These are phyloP conservation scores for Lycia hirtaria DNA, from an alignment of 2,888 invertebrate genomes.

Conservation along the genomic window DNA sequence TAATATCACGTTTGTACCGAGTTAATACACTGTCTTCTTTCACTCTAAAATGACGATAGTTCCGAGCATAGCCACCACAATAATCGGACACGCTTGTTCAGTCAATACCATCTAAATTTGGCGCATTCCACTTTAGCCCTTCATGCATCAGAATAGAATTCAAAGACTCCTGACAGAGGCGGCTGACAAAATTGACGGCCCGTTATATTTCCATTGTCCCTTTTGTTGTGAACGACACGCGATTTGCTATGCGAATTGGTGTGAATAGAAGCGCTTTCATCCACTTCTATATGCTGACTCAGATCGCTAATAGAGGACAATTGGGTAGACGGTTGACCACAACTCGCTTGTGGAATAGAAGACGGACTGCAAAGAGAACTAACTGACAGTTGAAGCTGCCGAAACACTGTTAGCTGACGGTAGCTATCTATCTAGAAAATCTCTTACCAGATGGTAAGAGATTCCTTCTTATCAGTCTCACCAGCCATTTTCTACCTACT, in stretches of 20 bases:
- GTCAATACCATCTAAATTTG: slow-evolving; percentile 18
- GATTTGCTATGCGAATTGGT: slow-evolving; percentile 38
- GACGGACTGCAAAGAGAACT: no score
- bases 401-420: no score
- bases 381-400: no score
- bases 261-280: slow-evolving; percentile 28
- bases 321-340: no score
- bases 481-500: no score
- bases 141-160: slow-evolving; percentile 9
- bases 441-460: no score
- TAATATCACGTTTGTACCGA: neutral
- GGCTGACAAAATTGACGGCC: slow-evolving; percentile 29
- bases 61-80: slow-evolving; percentile 25
- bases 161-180: slow-evolving; percentile 1
- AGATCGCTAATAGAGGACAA: slow-evolving; percentile 8
- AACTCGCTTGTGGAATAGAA: no score
- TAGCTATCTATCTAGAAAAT: no score
- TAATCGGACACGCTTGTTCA: slow-evolving; percentile 32
- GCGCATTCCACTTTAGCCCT: slow-evolving; percentile 7
- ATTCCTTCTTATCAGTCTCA: no score
- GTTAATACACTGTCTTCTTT: slow-evolving; percentile 5
- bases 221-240: slow-evolving; percentile 34
- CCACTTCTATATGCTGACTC: slow-evolving; percentile 19
- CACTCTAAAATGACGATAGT: slow-evolving; percentile 19
- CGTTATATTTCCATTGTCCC: slow-evolving; percentile 33